A percentile compares a stretch with the other conserved stretches of the same genome.
Conservation (phyloP, 2,888 invertebrate species). For the Nomada fucata region DNA sequence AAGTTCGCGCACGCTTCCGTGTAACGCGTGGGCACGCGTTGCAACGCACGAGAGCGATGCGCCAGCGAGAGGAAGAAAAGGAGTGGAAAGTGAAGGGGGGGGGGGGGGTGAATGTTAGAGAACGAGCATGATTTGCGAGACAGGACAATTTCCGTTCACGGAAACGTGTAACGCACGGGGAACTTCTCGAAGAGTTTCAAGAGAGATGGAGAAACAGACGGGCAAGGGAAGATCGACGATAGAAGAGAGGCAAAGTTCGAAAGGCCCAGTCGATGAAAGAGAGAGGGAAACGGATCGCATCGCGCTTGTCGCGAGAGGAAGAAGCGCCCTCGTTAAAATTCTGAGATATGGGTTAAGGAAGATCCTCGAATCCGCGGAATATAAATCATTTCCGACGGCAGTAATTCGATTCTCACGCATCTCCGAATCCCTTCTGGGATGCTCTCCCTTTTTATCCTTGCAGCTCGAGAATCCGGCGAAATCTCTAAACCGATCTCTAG, state of each 20-base stretch:
- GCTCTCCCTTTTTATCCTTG: slow-evolving; percentile 47
- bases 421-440: slow-evolving; percentile 44
- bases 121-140: slow-evolving; percentile 73
- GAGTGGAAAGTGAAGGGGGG: not conserved
- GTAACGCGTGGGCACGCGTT: slow-evolving; percentile 2
- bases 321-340: slow-evolving; percentile 64
- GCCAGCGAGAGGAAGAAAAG: slow-evolving; percentile 6
- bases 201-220: slow-evolving; percentile 46
- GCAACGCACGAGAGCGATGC: slow-evolving; percentile 24
- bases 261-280: not conserved
- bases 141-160: slow-evolving; percentile 75
- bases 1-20: not conserved
- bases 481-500: slow-evolving; percentile 15
- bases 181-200: slow-evolving; percentile 63
- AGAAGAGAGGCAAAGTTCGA: slow-evolving; percentile 13
- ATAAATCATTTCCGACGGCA: slow-evolving; percentile 75
- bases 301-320: slow-evolving; percentile 30
- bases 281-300: slow-evolving; percentile 11
- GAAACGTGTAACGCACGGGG: slow-evolving; percentile 70
- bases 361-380: slow-evolving; percentile 74
- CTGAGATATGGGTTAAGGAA: slow-evolving; percentile 77
- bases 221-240: slow-evolving; percentile 18
- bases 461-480: slow-evolving; percentile 42
- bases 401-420: slow-evolving; percentile 74
- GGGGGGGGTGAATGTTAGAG: slow-evolving; percentile 13